Conservation (phyloP, 1,140 invertebrate genomes). For the Nomia melanderi region DNA sequence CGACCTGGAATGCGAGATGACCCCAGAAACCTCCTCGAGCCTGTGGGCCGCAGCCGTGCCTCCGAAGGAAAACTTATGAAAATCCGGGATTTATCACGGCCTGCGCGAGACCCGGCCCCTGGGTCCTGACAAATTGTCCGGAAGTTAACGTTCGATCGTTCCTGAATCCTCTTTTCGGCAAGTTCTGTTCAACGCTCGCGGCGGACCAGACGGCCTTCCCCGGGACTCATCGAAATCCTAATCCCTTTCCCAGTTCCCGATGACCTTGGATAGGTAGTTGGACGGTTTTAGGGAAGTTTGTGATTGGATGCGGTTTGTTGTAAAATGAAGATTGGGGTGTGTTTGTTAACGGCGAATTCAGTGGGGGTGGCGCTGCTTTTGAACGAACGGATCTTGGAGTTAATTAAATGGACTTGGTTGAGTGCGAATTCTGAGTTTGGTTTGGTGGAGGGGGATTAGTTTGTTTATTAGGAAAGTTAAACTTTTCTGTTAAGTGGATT, state of each 20-base stretch:
- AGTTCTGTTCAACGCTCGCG: not conserved
- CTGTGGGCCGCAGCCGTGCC: no score
- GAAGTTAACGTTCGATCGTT: slow-evolving; percentile 70
- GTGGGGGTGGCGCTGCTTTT: no score
- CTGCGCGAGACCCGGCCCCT: slow-evolving; percentile 49
- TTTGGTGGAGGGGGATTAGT: no score
- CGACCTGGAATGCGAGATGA: slow-evolving; percentile 26
- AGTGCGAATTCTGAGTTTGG: no score
- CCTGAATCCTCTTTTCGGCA: slow-evolving; percentile 49
- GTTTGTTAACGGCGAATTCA: no score
- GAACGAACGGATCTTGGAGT: no score
- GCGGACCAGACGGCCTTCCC: slow-evolving; percentile 30
- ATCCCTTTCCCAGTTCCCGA: slow-evolving; percentile 17
- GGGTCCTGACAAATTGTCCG: slow-evolving; percentile 70
- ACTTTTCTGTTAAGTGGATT: no score
- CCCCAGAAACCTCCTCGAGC: not conserved
- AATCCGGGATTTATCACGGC: slow-evolving; percentile 69
- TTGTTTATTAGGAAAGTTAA: no score
- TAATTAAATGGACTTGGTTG: no score
- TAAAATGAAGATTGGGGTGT: no score
- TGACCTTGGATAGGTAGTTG: not conserved
- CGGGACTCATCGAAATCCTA: slow-evolving; percentile 23
- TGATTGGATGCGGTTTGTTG: no score
- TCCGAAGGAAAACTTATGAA: slow-evolving; percentile 67
- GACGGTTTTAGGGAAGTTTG: no score